A percentile compares a stretch with the other conserved stretches of the same genome.
phyloP scores from a whole-genome alignment of 2,888 invertebrate genomes.

The Laothoe populi region DNA sequence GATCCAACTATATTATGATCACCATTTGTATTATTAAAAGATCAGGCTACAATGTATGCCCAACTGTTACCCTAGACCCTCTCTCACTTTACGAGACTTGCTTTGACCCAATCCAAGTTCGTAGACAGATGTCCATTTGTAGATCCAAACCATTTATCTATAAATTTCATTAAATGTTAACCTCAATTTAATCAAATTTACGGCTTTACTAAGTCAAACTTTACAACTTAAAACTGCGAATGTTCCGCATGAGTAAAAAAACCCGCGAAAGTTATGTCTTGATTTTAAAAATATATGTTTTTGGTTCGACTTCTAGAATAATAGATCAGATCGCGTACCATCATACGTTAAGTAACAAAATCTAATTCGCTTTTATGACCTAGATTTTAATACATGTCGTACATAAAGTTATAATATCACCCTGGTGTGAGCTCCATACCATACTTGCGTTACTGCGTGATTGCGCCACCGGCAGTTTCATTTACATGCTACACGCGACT shows the following conservation, averaged over 20 bases:
- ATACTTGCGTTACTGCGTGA: conserved; percentile 51
- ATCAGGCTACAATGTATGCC: neutral
- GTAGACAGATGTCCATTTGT: neutral
- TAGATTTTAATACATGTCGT: conserved; percentile 18
- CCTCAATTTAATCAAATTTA: neutral
- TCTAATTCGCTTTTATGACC: neutral
- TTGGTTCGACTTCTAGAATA: neutral
- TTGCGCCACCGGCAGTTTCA: conserved; percentile 43
- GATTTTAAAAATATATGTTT: neutral
- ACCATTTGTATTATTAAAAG: too few relatives aligned
- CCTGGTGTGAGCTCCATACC: conserved; percentile 4
- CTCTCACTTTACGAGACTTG: neutral
- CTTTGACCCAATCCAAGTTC: neutral
- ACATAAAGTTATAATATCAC: conserved; percentile 8
- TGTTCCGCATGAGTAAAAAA: neutral
- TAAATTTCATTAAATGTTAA: too few relatives aligned
- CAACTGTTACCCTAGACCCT: neutral
- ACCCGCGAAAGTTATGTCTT: neutral
- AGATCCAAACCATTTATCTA: neutral
- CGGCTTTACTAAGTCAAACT: neutral
- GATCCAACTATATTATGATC: too few relatives aligned
- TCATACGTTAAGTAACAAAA: neutral
- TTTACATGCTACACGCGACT: conserved; percentile 53
- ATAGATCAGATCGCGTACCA: neutral
- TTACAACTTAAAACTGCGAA: neutral